A percentile compares a stretch with the other conserved stretches of the same genome.
Evolutionary conservation across 2,797 vertebrate genomes (phyloP).

Genomic region (Emys orbicularis): DNA sequence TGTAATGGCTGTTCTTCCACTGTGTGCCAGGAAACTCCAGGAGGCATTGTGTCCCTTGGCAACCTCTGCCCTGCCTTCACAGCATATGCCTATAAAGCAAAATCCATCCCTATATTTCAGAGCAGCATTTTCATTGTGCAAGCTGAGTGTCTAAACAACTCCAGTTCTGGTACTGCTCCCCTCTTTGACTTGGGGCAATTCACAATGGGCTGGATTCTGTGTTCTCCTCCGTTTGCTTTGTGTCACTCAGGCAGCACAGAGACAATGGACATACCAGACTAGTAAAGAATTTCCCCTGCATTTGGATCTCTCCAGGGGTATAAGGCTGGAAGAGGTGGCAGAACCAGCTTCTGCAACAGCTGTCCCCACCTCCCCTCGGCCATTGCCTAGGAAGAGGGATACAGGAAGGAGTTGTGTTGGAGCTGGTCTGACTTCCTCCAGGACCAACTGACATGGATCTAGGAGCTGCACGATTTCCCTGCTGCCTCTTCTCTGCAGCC

Average conservation of each 20-base stretch:
- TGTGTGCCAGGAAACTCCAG: not conserved
- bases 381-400: not conserved
- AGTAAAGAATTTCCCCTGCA: not conserved
- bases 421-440: not conserved
- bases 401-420: accelerated
- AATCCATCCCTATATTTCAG: accelerated
- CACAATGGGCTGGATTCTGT: not conserved
- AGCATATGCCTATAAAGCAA: not conserved
- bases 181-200: not conserved
- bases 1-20: accelerated
- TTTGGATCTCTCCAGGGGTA: not conserved
- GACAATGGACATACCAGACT: not conserved
- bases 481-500: not conserved
- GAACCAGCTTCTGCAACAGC: not conserved
- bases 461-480: not conserved
- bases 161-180: not conserved
- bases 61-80: not conserved
- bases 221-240: not conserved
- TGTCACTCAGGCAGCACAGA: not conserved
- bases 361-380: not conserved
- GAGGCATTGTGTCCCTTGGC: not conserved
- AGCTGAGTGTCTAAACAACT: not conserved
- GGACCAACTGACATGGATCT: not conserved
- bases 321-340: not conserved
- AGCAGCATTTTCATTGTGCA: not conserved